Conservation (phyloP, 1,140 invertebrate genomes). For the Ceratitis capitata region DNA sequence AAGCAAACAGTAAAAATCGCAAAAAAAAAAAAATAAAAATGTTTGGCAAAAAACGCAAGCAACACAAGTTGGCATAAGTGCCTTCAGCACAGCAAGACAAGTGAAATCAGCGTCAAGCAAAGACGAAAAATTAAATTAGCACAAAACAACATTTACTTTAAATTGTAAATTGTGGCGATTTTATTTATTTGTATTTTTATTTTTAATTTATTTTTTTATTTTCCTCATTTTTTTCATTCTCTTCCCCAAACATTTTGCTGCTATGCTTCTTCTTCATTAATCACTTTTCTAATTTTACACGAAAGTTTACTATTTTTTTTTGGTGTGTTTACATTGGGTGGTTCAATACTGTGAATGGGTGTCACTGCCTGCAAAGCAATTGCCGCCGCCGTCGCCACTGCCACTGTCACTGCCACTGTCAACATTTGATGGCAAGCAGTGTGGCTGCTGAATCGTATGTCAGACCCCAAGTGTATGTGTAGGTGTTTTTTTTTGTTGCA, state of each 20-base stretch:
- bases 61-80: not conserved
- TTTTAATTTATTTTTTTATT: not conserved
- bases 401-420: conserved; percentile 31
- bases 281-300: too few relatives aligned
- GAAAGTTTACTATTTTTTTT: too few relatives aligned
- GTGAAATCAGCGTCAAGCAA: not conserved
- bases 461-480: not conserved
- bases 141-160: not conserved
- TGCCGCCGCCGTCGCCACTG: not conserved
- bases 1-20: not conserved
- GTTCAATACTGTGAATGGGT: not conserved
- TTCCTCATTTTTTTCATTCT: not conserved
- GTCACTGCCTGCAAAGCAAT: not conserved
- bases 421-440: not conserved
- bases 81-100: not conserved
- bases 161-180: not conserved
- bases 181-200: not conserved
- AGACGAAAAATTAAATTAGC: not conserved
- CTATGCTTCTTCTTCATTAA: too few relatives aligned
- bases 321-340: not conserved
- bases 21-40: not conserved
- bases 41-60: not conserved
- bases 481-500: not conserved
- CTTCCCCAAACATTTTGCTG: too few relatives aligned
- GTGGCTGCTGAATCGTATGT: not conserved